Conservation (phyloP, 2,797 vertebrate species). For the Anguilla megastoma region DNA sequence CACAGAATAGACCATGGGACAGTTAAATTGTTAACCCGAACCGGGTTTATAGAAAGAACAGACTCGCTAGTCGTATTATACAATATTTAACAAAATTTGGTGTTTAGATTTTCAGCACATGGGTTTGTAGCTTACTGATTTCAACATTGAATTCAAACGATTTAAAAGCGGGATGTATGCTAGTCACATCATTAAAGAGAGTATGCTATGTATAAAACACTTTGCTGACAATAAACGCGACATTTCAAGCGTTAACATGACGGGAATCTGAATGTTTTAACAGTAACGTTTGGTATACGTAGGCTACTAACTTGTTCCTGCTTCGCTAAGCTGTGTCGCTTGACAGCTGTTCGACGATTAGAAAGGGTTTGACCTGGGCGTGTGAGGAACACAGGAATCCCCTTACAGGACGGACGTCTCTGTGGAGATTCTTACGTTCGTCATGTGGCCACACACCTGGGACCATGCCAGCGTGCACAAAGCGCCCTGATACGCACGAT, state of each 20-base stretch:
- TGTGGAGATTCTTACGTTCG: not conserved
- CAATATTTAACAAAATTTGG: not conserved
- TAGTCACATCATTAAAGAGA: not conserved
- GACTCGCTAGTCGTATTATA: not conserved
- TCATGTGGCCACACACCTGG: not conserved
- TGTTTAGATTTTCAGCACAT: not conserved
- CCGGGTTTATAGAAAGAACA: not conserved
- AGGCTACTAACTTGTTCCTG: not conserved
- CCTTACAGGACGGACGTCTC: not conserved
- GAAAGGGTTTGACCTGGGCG: not conserved
- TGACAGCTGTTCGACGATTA: not conserved
- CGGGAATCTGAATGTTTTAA: not conserved
- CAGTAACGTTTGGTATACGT: not conserved
- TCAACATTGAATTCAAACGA: not conserved
- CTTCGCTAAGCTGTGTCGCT: not conserved
- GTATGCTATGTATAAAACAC: not conserved
- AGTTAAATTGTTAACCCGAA: not conserved
- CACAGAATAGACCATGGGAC: not conserved
- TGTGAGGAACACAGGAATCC: not conserved
- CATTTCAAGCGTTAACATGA: not conserved
- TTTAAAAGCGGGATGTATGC: not conserved
- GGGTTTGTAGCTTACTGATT: not conserved
- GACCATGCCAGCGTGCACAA: not conserved
- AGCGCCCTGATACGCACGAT: not conserved
- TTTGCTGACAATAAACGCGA: not conserved